Conservation (phyloP, 92 coral and sea anemone genomes). For the Palythoa grandis region DNA sequence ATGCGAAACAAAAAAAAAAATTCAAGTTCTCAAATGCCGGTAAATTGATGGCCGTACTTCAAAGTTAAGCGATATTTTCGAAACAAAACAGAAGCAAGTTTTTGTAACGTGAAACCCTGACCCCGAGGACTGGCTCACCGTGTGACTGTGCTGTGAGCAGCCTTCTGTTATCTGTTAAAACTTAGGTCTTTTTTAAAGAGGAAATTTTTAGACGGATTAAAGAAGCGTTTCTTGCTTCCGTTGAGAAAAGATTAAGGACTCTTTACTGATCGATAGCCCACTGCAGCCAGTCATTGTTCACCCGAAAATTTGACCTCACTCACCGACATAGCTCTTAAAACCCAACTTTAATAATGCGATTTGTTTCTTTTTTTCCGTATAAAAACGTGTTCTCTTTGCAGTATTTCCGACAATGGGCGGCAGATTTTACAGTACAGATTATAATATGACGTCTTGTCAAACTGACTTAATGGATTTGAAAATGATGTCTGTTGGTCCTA, state of each 20-base stretch:
- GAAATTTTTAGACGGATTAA: slow-evolving; percentile 40
- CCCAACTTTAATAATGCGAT: background rate
- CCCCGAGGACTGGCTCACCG: slow-evolving; percentile 6
- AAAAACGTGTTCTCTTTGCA: slow-evolving; percentile 15
- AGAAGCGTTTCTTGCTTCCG: slow-evolving; percentile 21
- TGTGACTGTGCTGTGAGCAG: background rate
- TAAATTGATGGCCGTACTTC: slow-evolving; percentile 21
- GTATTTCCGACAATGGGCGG: slow-evolving; percentile 25
- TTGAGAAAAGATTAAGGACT: slow-evolving; percentile 36
- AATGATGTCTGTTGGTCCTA: slow-evolving; percentile 39
- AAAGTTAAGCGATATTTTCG: background rate
- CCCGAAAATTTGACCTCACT: background rate
- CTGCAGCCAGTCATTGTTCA: background rate
- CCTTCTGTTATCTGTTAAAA: slow-evolving; percentile 48
- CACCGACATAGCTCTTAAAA: background rate
- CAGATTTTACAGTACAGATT: slow-evolving; percentile 44
- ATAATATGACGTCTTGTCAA: slow-evolving; percentile 44
- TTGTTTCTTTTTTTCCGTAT: background rate
- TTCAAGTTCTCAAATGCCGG: slow-evolving; percentile 1
- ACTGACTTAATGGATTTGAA: slow-evolving; percentile 45
- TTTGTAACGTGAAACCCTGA: slow-evolving; percentile 40
- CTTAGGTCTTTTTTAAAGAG: slow-evolving; percentile 14
- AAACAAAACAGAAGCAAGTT: slow-evolving; percentile 25
- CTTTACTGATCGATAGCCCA: background rate
- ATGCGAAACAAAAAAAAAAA: background rate